These are phyloP conservation scores for Sylvietta virens DNA, from an alignment of 2,113 vertebrate genomes.

Conservation along the genomic window DNA sequence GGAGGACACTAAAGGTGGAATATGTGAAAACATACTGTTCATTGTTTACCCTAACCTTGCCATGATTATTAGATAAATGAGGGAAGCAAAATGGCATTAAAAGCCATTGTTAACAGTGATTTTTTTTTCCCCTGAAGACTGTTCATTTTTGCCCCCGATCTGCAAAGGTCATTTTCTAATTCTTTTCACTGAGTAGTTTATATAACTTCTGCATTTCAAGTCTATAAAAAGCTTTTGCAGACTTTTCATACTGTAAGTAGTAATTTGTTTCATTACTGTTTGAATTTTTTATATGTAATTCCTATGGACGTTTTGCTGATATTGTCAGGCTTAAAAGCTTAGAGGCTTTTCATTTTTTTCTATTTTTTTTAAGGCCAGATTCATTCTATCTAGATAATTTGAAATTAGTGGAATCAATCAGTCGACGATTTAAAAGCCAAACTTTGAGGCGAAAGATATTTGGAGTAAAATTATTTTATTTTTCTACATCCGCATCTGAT, in stretches of 20 bases:
- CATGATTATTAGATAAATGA: conserved; percentile 81
- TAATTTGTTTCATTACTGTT: conserved; percentile 77
- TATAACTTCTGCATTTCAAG: conserved; percentile 80
- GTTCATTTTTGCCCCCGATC: conserved; percentile 80
- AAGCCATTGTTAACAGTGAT: conserved; percentile 74
- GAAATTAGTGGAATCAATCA: conserved; percentile 73
- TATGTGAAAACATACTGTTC: conserved; percentile 79
- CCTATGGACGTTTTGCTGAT: conserved; percentile 72
- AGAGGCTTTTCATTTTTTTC: conserved; percentile 55
- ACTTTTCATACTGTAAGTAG: conserved; percentile 75
- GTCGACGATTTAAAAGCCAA: conserved; percentile 54
- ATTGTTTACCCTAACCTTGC: conserved; percentile 85
- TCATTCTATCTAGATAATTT: conserved; percentile 69
- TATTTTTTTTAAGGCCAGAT: conserved; percentile 4
- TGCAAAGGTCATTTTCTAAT: conserved; percentile 80
- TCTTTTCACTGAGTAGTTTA: conserved; percentile 77
- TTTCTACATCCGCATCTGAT: conserved; percentile 64
- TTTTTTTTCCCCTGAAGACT: conserved; percentile 69
- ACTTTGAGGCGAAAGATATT: neutral
- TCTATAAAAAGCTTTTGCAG: conserved; percentile 76
- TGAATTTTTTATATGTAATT: conserved; percentile 76
- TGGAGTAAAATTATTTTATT: conserved; percentile 68
- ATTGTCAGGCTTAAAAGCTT: conserved; percentile 76
- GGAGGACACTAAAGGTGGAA: conserved; percentile 79
- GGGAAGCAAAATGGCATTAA: conserved; percentile 76